Evolutionary conservation across 2,797 vertebrate species (phyloP).

Genomic region (Caiman crocodilus): DNA sequence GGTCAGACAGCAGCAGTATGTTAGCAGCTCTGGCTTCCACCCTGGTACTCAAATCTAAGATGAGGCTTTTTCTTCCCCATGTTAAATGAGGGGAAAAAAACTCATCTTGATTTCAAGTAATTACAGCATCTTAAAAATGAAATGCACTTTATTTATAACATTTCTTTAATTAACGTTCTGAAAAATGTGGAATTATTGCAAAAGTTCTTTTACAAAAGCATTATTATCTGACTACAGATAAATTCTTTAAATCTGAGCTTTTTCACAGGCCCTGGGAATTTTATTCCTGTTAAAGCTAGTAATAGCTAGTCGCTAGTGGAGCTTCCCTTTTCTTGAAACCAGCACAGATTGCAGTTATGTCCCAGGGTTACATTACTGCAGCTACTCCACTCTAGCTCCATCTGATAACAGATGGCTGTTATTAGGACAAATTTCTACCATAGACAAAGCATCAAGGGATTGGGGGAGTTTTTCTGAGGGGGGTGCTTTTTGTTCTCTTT

Average conservation of each 20-base stretch:
- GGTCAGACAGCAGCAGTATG: no score
- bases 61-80: no score
- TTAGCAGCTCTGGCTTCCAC: no score
- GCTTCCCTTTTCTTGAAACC: background rate
- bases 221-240: background rate
- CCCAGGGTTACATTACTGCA: background rate
- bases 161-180: background rate
- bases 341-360: rapidly evolving
- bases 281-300: background rate
- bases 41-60: no score
- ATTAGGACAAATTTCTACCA: background rate
- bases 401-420: background rate
- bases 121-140: background rate
- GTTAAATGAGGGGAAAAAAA: no score
- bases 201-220: background rate
- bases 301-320: background rate
- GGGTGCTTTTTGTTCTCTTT: background rate
- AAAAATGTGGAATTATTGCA: background rate
- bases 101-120: no score
- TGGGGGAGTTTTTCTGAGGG: background rate
- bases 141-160: background rate
- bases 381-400: background rate
- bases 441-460: background rate
- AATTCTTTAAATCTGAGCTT: background rate
- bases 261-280: background rate